These are phyloP conservation scores for Peromyscus polionotus DNA, from an alignment of 2,113 vertebrate species.

Conservation along the genomic window DNA sequence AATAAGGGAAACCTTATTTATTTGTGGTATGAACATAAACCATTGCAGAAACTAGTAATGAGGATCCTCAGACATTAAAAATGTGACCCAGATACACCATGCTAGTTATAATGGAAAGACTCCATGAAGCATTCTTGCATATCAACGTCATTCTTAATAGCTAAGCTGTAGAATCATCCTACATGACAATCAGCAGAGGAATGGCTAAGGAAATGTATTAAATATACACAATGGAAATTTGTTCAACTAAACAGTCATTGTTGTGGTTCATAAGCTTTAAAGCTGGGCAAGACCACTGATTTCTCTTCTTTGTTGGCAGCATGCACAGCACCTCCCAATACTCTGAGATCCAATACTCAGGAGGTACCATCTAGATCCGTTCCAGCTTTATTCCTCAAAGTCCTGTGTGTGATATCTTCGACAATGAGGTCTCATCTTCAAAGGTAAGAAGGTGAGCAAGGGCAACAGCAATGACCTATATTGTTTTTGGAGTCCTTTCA, in stretches of 20 bases:
- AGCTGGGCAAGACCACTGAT: neutral
- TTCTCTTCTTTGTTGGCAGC: neutral
- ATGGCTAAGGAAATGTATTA: neutral
- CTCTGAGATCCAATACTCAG: neutral
- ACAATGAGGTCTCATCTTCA: neutral
- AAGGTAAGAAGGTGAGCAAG: neutral
- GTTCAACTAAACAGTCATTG: neutral
- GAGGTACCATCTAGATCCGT: neutral
- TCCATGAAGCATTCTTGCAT: neutral
- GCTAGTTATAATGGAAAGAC: neutral
- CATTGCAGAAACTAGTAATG: neutral
- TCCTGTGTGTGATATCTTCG: neutral
- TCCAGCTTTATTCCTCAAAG: neutral
- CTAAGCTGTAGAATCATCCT: neutral
- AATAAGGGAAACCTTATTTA: neutral
- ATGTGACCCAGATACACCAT: neutral
- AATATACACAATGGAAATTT: neutral
- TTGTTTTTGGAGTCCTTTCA: neutral
- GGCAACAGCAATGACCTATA: neutral
- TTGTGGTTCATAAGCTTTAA: neutral
- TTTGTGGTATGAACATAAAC: neutral
- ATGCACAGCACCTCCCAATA: neutral
- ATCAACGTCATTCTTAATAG: neutral
- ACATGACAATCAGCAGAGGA: neutral
- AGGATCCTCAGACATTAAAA: neutral